Conservation (phyloP, 1,140 invertebrate genomes). For the Euura lappo region DNA sequence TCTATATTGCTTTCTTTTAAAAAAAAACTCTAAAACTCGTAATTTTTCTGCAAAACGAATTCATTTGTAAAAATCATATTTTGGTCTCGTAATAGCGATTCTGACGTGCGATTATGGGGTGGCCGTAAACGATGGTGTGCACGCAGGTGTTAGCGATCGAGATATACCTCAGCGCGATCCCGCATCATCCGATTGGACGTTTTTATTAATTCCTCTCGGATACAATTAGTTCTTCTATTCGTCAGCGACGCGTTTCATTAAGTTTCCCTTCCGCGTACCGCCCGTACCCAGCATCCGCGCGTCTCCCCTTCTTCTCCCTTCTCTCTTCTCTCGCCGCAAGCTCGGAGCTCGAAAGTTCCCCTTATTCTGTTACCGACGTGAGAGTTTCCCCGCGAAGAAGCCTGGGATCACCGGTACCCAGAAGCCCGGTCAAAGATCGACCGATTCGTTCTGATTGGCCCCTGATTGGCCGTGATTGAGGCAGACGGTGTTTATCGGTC, state of each 20-base stretch:
- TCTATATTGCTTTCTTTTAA: too few relatives aligned
- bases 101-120: neutral
- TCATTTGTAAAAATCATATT: too few relatives aligned
- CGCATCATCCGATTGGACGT: slow-evolving; percentile 35
- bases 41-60: too few relatives aligned
- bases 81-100: neutral
- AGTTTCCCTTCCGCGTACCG: slow-evolving; percentile 16
- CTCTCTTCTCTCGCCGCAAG: neutral
- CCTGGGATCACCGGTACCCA: neutral
- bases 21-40: too few relatives aligned
- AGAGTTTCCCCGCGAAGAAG: neutral
- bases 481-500: neutral
- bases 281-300: neutral
- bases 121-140: neutral
- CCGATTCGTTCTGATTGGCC: neutral
- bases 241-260: slow-evolving; percentile 60
- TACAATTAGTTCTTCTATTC: slow-evolving; percentile 63
- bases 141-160: neutral
- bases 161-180: neutral
- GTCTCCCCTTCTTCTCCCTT: neutral
- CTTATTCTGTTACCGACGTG: too few relatives aligned
- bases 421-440: neutral
- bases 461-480: slow-evolving; percentile 4
- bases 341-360: neutral
- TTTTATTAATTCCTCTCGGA: slow-evolving; percentile 62